Evolutionary conservation across 1,140 invertebrate genomes (phyloP), one percentile per base, ranked within the genome.

Genomic region (Aphaenogaster floridana): DNA sequence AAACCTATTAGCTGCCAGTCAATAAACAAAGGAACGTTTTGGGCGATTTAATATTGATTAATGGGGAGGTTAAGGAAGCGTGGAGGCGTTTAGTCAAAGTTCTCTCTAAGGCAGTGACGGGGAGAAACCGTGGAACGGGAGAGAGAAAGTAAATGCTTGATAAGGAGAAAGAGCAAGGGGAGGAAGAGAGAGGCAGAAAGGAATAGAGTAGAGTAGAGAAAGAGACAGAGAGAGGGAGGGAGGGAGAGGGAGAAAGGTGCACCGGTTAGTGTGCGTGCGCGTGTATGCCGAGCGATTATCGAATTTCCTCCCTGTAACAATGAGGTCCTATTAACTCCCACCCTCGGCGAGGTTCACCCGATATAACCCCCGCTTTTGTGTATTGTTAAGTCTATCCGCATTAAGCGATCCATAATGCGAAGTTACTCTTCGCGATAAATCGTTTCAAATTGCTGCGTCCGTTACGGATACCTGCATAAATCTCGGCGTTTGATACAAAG

Each of bases 1-100:
- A 95, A 95, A 95, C 93, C 94, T 95, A 95, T 95, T 95, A 95
- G 94, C 88, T 90, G 92, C 92, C 91, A 95, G 94, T 95, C 94
- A 94, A 95, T 95, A 95, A 95, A 95, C 95, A 95, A 95, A 95
- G 94, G 95, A 95, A 93, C 94, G 87, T 95, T 95, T 95, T 94
- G 90, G 94, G 92, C 93, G 94, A 95, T 95, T 95, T 95, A 95
- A 95, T 95, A 95, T 95, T 95, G 95, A 95, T 95, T 95, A 95
- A 95, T 95, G 94, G 94, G 94, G 79, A 95, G 94, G 94, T 95
- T 95, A 95, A 95, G 95, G 95, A 95, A 95, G 95, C 95, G 94
- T 95, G 94, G 92, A 94, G 89, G 94, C 95, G 93, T 95, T 95
- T 95, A 95, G 95, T 95, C 94, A 95, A 95, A 95, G 94, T 95